Base-by-base conservation (phyloP, 2,888 invertebrate genomes). In the Chloroclystis v-ata region DNA sequence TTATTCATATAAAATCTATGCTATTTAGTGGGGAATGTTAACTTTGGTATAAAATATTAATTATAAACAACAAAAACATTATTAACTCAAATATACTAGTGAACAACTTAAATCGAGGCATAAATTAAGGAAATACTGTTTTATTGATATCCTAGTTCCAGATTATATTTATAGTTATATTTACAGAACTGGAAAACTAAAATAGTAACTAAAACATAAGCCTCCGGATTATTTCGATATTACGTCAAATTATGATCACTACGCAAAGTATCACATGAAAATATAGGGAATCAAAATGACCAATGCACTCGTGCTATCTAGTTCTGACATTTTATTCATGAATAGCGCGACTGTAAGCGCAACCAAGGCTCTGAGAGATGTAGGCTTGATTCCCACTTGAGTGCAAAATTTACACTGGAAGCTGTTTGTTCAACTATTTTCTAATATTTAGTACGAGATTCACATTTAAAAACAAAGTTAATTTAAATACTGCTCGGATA, bases 1-100 rank as follows among this genome's bases (percentile, higher is more conserved):
- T 62, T 66, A 61, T 42, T 57, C 60, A 58, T 59, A 72, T 72
- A 73, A 80, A 69, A 68, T 63, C 78, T 85, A 85, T 64, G 67
- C 84, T 86, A 86, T 83, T 20, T 84, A 86, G 85, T 90, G 89
- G 91, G 91, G 91, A 92, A 91, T 92, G 91, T 91, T 91, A 90
- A 91, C 91, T 92, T 92, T 92, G 91, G 91, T 91, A 91, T 91
- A 87, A 86, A 86, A 86, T 85, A 85, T 84, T 85, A 86, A 82
- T 84, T 79, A 81, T 80, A 82, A 79, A 79, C 81, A 86, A 87
- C 86, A 85, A 83, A 56, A 86, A 86, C 82, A 74, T 82, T 35
- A 69, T 79, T 75, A 81, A 81, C 72, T 76, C 78, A 82, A 78
- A 82, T 75, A 78, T 78, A 82, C 74, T 79, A 80, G 66, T 70